These are phyloP conservation scores for Drosophila imparisetae DNA, from an alignment of 2,888 invertebrate species.

Conservation along the genomic window DNA sequence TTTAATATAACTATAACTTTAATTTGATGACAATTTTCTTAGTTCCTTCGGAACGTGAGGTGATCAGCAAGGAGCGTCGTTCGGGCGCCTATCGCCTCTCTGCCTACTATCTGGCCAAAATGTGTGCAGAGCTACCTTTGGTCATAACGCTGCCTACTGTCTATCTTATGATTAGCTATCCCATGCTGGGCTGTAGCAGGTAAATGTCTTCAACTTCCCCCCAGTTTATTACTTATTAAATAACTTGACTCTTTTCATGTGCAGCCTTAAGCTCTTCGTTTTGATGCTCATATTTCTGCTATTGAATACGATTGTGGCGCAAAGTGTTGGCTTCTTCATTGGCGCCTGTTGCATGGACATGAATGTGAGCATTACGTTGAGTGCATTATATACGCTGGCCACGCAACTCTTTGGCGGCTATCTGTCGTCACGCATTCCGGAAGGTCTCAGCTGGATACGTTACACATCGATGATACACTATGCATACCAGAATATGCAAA, in stretches of 20 bases:
- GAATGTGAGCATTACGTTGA: constrained; percentile 91
- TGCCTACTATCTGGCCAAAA: constrained; percentile 92
- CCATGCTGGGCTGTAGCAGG: constrained; percentile 88
- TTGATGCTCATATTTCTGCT: constrained; percentile 89
- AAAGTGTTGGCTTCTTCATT: constrained; percentile 92
- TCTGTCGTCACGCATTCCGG: constrained; percentile 90
- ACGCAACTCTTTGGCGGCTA: constrained; percentile 91
- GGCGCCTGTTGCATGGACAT: constrained; percentile 91
- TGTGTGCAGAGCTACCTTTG: constrained; percentile 91
- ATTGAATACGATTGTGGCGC: constrained; percentile 90
- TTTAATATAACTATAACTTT: neutral
- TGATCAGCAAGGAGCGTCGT: constrained; percentile 91
- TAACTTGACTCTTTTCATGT: neutral
- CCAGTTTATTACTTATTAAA: too few species aligned
- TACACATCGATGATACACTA: constrained; percentile 92
- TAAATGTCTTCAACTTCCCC: constrained; percentile 26
- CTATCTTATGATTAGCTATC: constrained; percentile 91
- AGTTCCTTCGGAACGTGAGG: constrained; percentile 92
- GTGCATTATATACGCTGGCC: constrained; percentile 90
- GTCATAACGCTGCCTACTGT: constrained; percentile 90
- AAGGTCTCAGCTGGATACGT: constrained; percentile 90
- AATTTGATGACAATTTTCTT: neutral
- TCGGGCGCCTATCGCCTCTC: constrained; percentile 92
- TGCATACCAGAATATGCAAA: constrained; percentile 92
- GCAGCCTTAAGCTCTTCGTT: constrained; percentile 88